These are phyloP conservation scores for Pseudococcus jackbeardsleyi DNA, from an alignment of 2,888 invertebrate species.

Conservation along the genomic window DNA sequence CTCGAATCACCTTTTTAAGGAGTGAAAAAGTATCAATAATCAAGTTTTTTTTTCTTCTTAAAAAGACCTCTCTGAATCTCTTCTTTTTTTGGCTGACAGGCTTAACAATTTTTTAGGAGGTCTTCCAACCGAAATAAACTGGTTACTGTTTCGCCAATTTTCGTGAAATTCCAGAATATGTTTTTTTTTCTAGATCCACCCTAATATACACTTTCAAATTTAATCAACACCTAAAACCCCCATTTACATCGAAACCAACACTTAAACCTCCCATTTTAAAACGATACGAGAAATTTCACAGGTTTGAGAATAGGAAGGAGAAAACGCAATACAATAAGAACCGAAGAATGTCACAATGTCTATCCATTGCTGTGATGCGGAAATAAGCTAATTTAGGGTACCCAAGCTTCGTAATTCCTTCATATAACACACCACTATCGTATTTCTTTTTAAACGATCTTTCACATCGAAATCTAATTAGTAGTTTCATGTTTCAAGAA, in stretches of 20 bases:
- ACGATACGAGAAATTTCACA: neutral
- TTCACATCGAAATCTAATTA: slow-evolving; percentile 43
- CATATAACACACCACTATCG: slow-evolving; percentile 13
- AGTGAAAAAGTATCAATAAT: no score
- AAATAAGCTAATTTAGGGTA: slow-evolving; percentile 6
- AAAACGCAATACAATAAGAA: neutral
- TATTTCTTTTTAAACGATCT: neutral
- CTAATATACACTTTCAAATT: neutral
- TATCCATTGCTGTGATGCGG: neutral
- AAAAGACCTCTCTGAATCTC: no score
- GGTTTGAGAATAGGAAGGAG: neutral
- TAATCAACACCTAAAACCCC: neutral
- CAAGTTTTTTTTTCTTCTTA: no score
- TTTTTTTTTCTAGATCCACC: no score
- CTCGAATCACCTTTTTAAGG: no score
- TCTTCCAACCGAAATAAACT: no score
- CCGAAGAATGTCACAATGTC: neutral
- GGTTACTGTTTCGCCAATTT: no score
- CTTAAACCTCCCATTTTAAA: neutral
- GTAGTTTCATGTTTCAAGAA: slow-evolving; percentile 31
- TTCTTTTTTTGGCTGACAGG: no score
- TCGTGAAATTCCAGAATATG: no score
- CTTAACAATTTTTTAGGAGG: no score
- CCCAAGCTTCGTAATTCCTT: neutral
- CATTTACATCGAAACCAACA: neutral